Base-by-base conservation (phyloP, 2,888 invertebrate species). In the Mellilla xanthometata region DNA sequence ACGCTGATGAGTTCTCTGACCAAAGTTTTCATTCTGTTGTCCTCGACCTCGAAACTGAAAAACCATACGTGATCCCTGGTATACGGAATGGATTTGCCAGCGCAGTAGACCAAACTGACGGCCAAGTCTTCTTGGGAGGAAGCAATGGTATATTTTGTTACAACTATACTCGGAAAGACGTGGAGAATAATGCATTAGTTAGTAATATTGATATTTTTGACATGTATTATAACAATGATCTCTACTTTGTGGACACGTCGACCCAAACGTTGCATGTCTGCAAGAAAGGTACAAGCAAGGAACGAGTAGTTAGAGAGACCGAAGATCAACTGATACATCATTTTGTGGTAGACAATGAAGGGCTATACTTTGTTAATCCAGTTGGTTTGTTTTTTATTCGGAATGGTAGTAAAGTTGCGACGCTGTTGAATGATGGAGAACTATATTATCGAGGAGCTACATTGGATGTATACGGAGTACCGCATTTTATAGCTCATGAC, bases 41-140 rank as follows among this genome's bases (percentile, higher is more conserved):
- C 19, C 57, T 81, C n/a, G 67, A 77, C 49, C 63, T 81, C 10
- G 58, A 69, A 30, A 67, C 65, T 29, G 68, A 65, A 10, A 39
- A 50, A 12, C 49, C 69, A 9, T 54, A 60, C 13, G 54, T 81
- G 30, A 62, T 81, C 39, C 74, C 76, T 23, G 67, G 72, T 45
- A 74, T 82, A 39, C 69, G 73, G 10, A 80, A 82, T 48, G 82
- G 82, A 4, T 82, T 75, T 27, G 77, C 81, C 6, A 77, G 76
- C 52, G 76, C 82, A 5, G 68, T 80, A n/a, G 72, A 81, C 41
- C 70, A 74, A 19, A 47, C 42, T 2, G 62, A 64, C 7, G 68
- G 77, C 24, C 53, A 56, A 7, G 72, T 76, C 3, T 82, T 69
- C 48, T 66, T 82, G 3, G 81, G 81, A 28, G 82, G 80, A 0